Conservation (phyloP, 2,113 vertebrate species). For the Psophia crepitans region DNA sequence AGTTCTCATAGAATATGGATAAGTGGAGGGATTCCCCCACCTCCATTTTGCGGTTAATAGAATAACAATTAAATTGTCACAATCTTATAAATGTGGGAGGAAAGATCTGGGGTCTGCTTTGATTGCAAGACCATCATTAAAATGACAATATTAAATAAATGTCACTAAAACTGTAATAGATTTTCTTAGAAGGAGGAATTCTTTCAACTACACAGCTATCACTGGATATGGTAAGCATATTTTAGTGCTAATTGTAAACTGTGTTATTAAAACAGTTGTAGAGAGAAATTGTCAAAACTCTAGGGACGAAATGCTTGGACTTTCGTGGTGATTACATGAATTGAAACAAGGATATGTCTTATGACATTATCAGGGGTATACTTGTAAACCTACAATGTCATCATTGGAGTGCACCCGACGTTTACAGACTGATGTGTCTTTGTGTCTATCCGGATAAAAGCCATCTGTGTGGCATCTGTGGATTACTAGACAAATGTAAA, state of each 20-base stretch:
- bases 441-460: neutral
- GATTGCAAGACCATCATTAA: neutral
- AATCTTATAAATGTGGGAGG: neutral
- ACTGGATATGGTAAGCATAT: neutral
- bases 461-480: constrained; percentile 32
- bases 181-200: neutral
- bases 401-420: neutral
- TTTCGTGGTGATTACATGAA: neutral
- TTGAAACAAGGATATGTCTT: neutral
- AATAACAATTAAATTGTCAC: neutral
- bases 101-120: neutral
- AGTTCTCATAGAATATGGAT: neutral
- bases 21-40: neutral
- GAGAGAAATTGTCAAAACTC: neutral
- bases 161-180: neutral
- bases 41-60: neutral
- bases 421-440: neutral
- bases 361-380: neutral
- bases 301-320: neutral
- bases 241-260: neutral
- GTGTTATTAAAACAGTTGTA: neutral
- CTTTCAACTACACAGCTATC: neutral
- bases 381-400: neutral
- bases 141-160: neutral
- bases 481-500: constrained; percentile 30